Percentiles rank a stretch among this genome's conserved stretches.
phyloP scores from a whole-genome alignment of 2,888 invertebrate genomes.

The Carabus problematicus region DNA sequence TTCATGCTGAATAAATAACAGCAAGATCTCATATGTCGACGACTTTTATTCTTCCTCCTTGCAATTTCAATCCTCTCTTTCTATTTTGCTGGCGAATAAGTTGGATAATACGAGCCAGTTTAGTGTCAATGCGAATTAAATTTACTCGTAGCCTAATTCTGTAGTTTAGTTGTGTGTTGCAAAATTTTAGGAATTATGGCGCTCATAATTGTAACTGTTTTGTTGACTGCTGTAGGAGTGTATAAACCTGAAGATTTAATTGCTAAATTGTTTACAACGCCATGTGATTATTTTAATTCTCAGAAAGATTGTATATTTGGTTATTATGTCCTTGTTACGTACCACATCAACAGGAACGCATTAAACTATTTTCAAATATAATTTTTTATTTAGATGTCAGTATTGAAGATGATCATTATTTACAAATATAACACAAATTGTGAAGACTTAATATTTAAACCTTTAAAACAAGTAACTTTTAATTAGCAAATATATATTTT shows the following conservation, averaged over 20 bases:
- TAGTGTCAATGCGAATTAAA: conserved; percentile 22
- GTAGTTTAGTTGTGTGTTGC: not conserved
- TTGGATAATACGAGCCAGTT: conserved; percentile 13
- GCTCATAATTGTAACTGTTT: too few relatives aligned
- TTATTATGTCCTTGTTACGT: conserved; percentile 17
- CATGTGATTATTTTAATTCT: conserved; percentile 7
- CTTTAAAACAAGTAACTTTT: too few relatives aligned
- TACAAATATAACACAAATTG: too few relatives aligned
- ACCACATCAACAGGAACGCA: too few relatives aligned
- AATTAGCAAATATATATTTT: too few relatives aligned
- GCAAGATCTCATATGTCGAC: not conserved
- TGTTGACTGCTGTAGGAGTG: not conserved
- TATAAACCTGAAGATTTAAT: conserved; percentile 17
- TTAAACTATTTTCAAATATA: too few relatives aligned
- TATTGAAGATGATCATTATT: too few relatives aligned
- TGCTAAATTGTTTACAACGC: conserved; percentile 19
- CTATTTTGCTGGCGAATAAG: conserved; percentile 11
- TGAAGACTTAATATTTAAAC: too few relatives aligned
- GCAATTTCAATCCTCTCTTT: not conserved
- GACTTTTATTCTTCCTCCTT: conserved; percentile 10
- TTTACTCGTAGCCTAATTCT: not conserved
- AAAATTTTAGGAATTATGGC: not conserved
- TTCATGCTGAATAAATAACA: conserved; percentile 29
- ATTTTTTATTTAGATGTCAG: too few relatives aligned
- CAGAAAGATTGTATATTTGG: conserved; percentile 7